Conservation (phyloP, 2,797 vertebrate genomes). For the Limosa lapponica region DNA sequence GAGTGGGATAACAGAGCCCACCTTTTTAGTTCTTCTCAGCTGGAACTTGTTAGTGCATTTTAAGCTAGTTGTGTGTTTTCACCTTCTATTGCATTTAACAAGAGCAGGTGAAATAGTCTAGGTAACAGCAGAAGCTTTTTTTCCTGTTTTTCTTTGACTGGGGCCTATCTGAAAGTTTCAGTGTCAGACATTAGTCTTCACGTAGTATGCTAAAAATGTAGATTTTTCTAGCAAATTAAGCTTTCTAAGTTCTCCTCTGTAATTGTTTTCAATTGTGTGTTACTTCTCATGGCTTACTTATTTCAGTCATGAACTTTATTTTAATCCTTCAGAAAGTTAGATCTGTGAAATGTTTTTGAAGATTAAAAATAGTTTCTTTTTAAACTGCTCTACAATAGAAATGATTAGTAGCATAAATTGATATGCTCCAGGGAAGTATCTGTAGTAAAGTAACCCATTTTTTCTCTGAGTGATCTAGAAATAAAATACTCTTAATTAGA, state of each 20-base stretch:
- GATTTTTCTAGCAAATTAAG: not conserved
- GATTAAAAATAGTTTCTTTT: not conserved
- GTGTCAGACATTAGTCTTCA: not conserved
- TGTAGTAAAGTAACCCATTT: accelerated
- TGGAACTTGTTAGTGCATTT: not conserved
- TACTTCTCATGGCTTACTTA: not conserved
- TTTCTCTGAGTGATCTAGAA: not conserved
- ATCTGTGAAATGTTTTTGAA: not conserved
- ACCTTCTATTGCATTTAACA: not conserved
- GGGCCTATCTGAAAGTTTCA: not conserved
- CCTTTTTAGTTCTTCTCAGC: not conserved
- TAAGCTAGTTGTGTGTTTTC: not conserved
- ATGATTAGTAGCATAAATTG: not conserved
- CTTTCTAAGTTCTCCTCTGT: not conserved
- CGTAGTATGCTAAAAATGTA: not conserved
- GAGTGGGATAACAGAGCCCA: not conserved
- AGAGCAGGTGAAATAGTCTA: not conserved
- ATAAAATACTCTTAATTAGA: not conserved
- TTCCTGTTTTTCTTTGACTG: not conserved
- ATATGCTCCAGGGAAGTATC: not conserved
- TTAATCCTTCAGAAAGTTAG: not conserved
- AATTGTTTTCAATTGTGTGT: not conserved
- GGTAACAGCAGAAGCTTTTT: not conserved
- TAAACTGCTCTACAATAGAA: not conserved
- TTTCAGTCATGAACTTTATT: not conserved